Evolutionary conservation across 2,797 vertebrate species (phyloP).

Genomic region (Lutjanus argentimaculatus): DNA sequence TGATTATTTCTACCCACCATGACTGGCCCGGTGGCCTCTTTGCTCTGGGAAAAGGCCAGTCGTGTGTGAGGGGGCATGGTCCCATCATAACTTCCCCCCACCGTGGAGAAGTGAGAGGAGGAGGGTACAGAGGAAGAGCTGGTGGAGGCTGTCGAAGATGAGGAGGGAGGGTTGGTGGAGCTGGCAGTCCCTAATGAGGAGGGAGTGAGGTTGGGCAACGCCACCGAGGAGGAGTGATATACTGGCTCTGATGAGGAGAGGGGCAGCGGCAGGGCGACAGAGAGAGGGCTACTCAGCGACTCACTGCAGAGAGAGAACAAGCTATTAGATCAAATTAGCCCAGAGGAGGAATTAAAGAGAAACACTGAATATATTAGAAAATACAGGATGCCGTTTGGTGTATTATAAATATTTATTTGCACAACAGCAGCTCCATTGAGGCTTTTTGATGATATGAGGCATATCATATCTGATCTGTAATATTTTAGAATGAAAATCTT

Average conservation of each 20-base stretch:
- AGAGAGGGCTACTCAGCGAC: constrained; percentile 90
- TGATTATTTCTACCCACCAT: constrained; percentile 83
- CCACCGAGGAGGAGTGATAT: constrained; percentile 88
- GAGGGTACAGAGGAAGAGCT: constrained; percentile 78
- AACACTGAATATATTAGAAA: background rate
- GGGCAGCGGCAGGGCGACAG: constrained; percentile 89
- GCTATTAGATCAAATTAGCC: background rate
- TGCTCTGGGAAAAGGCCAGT: constrained; percentile 86
- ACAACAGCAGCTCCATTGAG: background rate
- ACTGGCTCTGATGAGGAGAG: constrained; percentile 91
- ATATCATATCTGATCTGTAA: background rate
- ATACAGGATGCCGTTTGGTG: background rate
- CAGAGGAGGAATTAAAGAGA: background rate
- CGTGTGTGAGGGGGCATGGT: constrained; percentile 88
- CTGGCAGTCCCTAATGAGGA: constrained; percentile 83
- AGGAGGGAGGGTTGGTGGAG: constrained; percentile 82
- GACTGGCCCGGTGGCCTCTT: constrained; percentile 87
- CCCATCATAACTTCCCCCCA: constrained; percentile 90
- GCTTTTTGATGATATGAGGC: background rate
- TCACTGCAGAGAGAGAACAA: constrained; percentile 83
- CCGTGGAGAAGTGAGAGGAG: constrained; percentile 86
- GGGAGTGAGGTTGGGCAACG: constrained; percentile 87
- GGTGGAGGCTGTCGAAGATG: constrained; percentile 81
- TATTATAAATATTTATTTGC: background rate
- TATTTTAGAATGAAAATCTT: background rate